Percentiles rank a stretch among this genome's conserved stretches.
These are phyloP conservation scores for Dryococelus australis DNA, from an alignment of 2,888 invertebrate genomes.

Conservation along the genomic window DNA sequence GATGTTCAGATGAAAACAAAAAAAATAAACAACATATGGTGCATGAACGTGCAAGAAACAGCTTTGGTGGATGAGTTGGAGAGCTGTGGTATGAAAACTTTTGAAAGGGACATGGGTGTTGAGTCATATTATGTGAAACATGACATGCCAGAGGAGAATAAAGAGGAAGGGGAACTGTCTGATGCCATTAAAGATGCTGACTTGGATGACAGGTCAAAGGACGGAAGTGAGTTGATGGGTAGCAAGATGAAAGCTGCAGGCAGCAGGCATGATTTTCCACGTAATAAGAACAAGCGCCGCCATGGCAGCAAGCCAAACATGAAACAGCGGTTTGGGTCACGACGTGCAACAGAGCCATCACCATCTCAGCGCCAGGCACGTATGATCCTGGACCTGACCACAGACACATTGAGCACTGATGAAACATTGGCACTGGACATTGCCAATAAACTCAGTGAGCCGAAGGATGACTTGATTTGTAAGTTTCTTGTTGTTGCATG, in stretches of 20 bases:
- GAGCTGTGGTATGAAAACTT: conserved; percentile 75
- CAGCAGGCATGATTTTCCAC: neutral
- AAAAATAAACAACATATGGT: conserved; percentile 83
- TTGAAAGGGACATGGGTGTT: conserved; percentile 69
- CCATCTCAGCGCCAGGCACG: neutral
- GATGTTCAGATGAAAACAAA: conserved; percentile 57
- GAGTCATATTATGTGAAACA: conserved; percentile 72
- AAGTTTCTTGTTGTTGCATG: conserved; percentile 54
- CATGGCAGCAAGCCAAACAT: conserved; percentile 65
- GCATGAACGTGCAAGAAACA: conserved; percentile 75
- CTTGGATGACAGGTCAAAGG: conserved; percentile 49
- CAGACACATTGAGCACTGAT: neutral
- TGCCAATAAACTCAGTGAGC: conserved; percentile 75
- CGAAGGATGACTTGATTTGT: conserved; percentile 77
- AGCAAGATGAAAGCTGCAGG: neutral
- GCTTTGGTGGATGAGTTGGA: conserved; percentile 79
- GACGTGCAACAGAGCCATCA: conserved; percentile 4
- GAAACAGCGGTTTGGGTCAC: conserved; percentile 36
- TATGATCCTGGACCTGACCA: neutral
- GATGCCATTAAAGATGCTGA: conserved; percentile 29
- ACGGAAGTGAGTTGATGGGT: conserved; percentile 52
- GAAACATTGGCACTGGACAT: conserved; percentile 73
- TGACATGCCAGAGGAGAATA: conserved; percentile 58
- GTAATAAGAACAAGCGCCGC: conserved; percentile 56
- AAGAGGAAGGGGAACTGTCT: conserved; percentile 31